Conservation (phyloP, 2,888 invertebrate genomes). For the Hypomecis punctinalis region DNA sequence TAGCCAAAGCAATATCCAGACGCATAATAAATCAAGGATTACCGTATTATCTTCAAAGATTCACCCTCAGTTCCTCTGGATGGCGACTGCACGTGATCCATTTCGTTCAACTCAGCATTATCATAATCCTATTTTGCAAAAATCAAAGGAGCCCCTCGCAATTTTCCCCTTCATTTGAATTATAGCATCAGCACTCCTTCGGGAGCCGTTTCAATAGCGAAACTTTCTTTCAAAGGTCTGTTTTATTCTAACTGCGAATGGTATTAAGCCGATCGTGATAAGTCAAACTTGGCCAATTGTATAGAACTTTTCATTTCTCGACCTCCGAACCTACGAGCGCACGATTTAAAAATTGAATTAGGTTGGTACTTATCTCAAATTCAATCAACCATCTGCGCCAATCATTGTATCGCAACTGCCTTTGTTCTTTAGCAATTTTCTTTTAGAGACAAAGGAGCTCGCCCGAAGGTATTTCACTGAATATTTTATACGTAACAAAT, state of each 20-base stretch:
- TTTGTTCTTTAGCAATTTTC: slow-evolving; percentile 54
- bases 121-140: slow-evolving; percentile 66
- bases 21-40: slow-evolving; percentile 50
- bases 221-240: slow-evolving; percentile 20
- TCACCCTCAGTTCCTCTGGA: slow-evolving; percentile 43
- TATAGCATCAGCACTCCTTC: slow-evolving; percentile 53
- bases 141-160: slow-evolving; percentile 60
- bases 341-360: slow-evolving; percentile 35
- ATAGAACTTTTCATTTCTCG: slow-evolving; percentile 15
- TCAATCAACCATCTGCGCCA: slow-evolving; percentile 48
- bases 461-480: slow-evolving; percentile 41
- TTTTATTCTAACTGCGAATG: slow-evolving; percentile 14
- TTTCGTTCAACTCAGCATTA: slow-evolving; percentile 59
- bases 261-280: slow-evolving; percentile 27
- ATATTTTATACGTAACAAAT: slow-evolving; percentile 51
- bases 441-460: slow-evolving; percentile 39
- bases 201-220: slow-evolving; percentile 53
- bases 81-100: slow-evolving; percentile 53
- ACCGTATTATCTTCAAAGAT: slow-evolving; percentile 42
- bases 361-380: slow-evolving; percentile 40
- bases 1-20: slow-evolving; percentile 18
- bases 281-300: slow-evolving; percentile 18
- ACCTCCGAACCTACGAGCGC: slow-evolving; percentile 14
- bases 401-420: slow-evolving; percentile 50
- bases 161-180: slow-evolving; percentile 64